These are phyloP conservation scores for Drosophila azteca DNA, from an alignment of 1,140 invertebrate genomes.

Conservation along the genomic window DNA sequence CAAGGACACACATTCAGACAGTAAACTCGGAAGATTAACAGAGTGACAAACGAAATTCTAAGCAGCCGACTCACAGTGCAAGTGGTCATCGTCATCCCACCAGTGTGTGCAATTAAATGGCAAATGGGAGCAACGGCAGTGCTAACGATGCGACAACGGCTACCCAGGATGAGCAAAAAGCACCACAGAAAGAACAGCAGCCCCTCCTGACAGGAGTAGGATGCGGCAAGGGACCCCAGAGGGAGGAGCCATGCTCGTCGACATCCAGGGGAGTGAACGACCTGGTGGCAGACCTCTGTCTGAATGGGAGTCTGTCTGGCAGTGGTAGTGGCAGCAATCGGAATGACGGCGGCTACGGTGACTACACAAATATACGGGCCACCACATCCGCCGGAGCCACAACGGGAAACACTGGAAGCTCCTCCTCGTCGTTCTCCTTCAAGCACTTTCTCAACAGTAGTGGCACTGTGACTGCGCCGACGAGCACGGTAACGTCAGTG, in stretches of 20 bases:
- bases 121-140: slow-evolving; percentile 73
- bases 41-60: not conserved
- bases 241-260: slow-evolving; percentile 13
- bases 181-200: slow-evolving; percentile 41
- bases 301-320: slow-evolving; percentile 30
- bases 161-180: slow-evolving; percentile 25
- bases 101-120: slow-evolving; percentile 55
- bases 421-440: slow-evolving; percentile 87
- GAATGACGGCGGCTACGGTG: slow-evolving; percentile 31
- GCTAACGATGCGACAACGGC: slow-evolving; percentile 51
- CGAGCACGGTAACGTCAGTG: slow-evolving; percentile 75
- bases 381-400: slow-evolving; percentile 22
- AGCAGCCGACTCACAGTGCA: not conserved
- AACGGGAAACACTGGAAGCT: slow-evolving; percentile 1
- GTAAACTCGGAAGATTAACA: not conserved
- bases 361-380: slow-evolving; percentile 59
- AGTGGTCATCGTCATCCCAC: not conserved
- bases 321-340: slow-evolving; percentile 28
- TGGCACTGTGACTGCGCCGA: slow-evolving; percentile 71
- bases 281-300: slow-evolving; percentile 70
- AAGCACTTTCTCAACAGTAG: slow-evolving; percentile 88
- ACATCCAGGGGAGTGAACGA: slow-evolving; percentile 54
- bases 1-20: not conserved
- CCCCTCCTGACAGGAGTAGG: slow-evolving; percentile 32
- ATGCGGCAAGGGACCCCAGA: slow-evolving; percentile 13